Evolutionary conservation across 2,113 vertebrate genomes (phyloP).

Genomic region (Microcebus jonahi): DNA sequence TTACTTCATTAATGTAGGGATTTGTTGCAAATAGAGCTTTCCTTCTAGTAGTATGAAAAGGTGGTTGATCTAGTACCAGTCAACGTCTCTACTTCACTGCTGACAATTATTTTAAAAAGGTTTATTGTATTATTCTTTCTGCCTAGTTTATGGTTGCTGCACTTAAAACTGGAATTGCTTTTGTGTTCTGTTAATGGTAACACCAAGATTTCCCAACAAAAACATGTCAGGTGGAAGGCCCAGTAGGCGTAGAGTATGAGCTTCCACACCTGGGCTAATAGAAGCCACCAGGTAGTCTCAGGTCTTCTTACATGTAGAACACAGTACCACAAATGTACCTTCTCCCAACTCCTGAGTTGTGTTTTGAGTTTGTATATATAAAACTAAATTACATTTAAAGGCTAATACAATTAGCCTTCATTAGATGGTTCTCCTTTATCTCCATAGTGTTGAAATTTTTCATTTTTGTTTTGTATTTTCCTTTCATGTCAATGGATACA

Average conservation of each 20-base stretch:
- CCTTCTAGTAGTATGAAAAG: background rate
- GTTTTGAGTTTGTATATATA: background rate
- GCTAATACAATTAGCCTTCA: background rate
- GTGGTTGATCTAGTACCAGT: background rate
- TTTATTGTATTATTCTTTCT: background rate
- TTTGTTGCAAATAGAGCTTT: background rate
- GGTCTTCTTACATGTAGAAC: background rate
- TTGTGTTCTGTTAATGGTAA: background rate
- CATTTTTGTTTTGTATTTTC: background rate
- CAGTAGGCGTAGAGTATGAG: background rate
- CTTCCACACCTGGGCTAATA: background rate
- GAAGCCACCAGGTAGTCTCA: background rate
- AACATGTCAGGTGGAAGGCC: background rate
- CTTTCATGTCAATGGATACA: background rate
- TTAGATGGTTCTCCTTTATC: background rate
- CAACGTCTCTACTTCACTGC: background rate
- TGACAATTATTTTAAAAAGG: background rate
- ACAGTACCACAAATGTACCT: background rate
- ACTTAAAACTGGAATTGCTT: background rate
- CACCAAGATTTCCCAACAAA: background rate
- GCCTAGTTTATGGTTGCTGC: background rate
- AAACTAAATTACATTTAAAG: background rate
- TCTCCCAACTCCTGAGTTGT: background rate
- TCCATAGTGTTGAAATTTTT: background rate
- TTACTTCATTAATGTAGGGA: background rate